phyloP scores from a whole-genome alignment of 2,888 invertebrate genomes.

The Apamea sordens region DNA sequence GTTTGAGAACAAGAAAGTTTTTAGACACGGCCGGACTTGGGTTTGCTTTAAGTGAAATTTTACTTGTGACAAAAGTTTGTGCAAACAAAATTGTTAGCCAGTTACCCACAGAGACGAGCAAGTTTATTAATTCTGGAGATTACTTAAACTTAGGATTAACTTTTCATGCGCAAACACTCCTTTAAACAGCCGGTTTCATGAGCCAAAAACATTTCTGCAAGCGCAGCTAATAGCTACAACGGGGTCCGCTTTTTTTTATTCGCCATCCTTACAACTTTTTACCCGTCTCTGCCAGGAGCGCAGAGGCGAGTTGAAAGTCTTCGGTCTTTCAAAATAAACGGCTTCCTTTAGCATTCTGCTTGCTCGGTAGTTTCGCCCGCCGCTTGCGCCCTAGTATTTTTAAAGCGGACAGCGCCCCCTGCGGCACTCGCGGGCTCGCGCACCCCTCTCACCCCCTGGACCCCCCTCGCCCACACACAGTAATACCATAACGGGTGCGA shows the following conservation, averaged over 20 bases:
- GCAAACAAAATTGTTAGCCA: conserved; percentile 27
- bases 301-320: conserved; percentile 77
- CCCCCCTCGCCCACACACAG: conserved; percentile 83
- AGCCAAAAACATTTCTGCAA: conserved; percentile 77
- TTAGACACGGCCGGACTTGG: conserved; percentile 6
- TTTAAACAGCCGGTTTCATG: conserved; percentile 67
- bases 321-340: conserved; percentile 87
- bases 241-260: conserved; percentile 72
- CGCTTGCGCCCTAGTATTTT: conserved; percentile 87
- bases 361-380: conserved; percentile 80
- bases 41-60: conserved; percentile 45
- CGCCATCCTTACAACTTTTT: conserved; percentile 80
- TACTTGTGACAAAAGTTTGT: conserved; percentile 47
- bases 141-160: conserved; percentile 59
- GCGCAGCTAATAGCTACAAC: conserved; percentile 77
- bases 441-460: conserved; percentile 68
- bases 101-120: conserved; percentile 37
- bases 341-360: conserved; percentile 85
- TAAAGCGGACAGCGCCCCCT: conserved; percentile 88
- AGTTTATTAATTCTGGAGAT: conserved; percentile 65
- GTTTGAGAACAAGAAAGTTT: conserved; percentile 19
- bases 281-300: conserved; percentile 77
- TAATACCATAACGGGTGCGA: conserved; percentile 90
- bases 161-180: conserved; percentile 61
- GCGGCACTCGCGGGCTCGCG: conserved; percentile 81